These are phyloP conservation scores for Phodopus roborovskii DNA, from an alignment of 2,113 vertebrate species.

Conservation along the genomic window DNA sequence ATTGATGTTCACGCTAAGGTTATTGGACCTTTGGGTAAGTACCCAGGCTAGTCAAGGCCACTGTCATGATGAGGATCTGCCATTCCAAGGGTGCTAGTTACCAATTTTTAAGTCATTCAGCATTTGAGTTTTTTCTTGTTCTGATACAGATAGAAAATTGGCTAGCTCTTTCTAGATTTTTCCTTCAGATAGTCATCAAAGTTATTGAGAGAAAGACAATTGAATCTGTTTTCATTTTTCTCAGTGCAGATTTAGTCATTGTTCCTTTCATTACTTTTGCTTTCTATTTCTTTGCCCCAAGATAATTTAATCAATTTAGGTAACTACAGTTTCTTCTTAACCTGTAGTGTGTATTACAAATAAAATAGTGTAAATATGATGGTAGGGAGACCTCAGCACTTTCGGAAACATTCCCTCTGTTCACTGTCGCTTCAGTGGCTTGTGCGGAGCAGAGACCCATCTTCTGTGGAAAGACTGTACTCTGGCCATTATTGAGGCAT, in stretches of 20 bases:
- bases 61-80: neutral
- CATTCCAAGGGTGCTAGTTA: neutral
- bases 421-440: neutral
- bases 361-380: neutral
- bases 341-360: neutral
- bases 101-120: neutral
- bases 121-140: neutral
- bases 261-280: neutral
- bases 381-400: neutral
- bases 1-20: too few species aligned
- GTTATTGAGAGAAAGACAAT: neutral
- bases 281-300: slow-evolving; percentile 10
- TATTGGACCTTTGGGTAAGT: neutral
- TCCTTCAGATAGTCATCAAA: neutral
- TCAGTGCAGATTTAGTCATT: neutral
- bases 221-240: neutral
- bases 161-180: slow-evolving; percentile 31
- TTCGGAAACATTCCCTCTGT: neutral
- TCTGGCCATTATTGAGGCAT: neutral
- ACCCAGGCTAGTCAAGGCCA: neutral
- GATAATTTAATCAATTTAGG: slow-evolving; percentile 3
- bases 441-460: neutral
- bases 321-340: neutral
- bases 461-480: neutral
- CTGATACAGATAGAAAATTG: neutral